These are phyloP conservation scores for Andrena camellia DNA, from an alignment of 2,888 invertebrate species.

Conservation along the genomic window DNA sequence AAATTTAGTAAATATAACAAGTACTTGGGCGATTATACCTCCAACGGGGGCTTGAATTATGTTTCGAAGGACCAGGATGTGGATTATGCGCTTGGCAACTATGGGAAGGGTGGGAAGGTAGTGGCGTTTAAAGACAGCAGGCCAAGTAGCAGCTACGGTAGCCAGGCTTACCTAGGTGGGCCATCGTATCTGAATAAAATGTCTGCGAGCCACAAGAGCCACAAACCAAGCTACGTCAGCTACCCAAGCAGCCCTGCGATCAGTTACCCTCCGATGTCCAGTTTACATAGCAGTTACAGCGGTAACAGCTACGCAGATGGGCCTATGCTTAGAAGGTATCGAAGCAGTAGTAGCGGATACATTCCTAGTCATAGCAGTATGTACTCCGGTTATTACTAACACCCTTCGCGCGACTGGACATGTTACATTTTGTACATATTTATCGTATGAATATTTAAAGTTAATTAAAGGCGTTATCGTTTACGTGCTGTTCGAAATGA, in stretches of 20 bases:
- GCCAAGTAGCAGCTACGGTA: constrained; percentile 53
- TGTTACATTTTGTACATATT: constrained; percentile 60
- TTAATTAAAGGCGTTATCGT: constrained; percentile 41
- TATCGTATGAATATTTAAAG: constrained; percentile 55
- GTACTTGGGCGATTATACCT: constrained; percentile 51
- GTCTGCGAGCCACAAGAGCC: constrained; percentile 73
- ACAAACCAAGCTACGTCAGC: constrained; percentile 59
- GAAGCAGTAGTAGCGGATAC: constrained; percentile 59
- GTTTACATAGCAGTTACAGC: constrained; percentile 51
- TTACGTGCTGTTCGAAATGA: constrained; percentile 63
- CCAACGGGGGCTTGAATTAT: constrained; percentile 62
- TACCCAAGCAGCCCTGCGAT: constrained; percentile 53
- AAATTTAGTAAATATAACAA: constrained; percentile 63
- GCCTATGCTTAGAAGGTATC: constrained; percentile 68
- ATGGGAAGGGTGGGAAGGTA: constrained; percentile 74
- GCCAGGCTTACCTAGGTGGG: constrained; percentile 56
- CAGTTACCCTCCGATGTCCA: constrained; percentile 67
- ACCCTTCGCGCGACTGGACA: neutral
- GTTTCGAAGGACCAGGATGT: constrained; percentile 64
- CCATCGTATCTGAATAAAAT: constrained; percentile 65
- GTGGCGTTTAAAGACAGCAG: constrained; percentile 74
- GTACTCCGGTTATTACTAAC: constrained; percentile 62
- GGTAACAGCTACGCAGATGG: constrained; percentile 62
- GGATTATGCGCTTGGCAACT: constrained; percentile 69
- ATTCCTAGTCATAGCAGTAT: constrained; percentile 51